Evolutionary conservation across 2,888 invertebrate species (phyloP).

Genomic region (Lymantria dispar): DNA sequence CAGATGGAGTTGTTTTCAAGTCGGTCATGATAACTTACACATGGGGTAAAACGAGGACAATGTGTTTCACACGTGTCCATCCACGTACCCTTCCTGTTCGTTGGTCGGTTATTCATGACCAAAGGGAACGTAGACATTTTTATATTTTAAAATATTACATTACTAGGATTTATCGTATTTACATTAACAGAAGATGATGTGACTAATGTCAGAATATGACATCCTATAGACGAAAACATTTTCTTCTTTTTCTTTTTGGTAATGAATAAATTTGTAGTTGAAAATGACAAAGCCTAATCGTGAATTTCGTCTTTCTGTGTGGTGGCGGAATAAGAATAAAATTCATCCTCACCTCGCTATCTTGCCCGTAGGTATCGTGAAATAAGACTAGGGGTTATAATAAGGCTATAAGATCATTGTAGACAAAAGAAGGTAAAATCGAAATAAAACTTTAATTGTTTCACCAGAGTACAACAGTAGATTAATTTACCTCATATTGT

Average conservation of each 20-base stretch:
- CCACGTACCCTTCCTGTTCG: conserved; percentile 33
- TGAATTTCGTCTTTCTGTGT: too few relatives aligned
- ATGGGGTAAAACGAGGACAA: conserved; percentile 42
- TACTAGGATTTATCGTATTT: conserved; percentile 30
- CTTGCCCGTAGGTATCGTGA: too few relatives aligned
- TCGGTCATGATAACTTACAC: conserved; percentile 69
- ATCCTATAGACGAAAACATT: conserved; percentile 14
- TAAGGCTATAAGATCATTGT: too few relatives aligned
- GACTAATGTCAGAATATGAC: conserved; percentile 29
- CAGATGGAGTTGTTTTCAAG: conserved; percentile 66
- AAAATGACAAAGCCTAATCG: too few relatives aligned
- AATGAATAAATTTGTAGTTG: neutral
- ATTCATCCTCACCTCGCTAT: too few relatives aligned
- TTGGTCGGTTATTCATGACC: conserved; percentile 40
- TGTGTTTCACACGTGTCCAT: conserved; percentile 31
- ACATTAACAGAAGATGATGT: conserved; percentile 35
- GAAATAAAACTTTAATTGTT: too few relatives aligned
- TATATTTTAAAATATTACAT: conserved; percentile 33
- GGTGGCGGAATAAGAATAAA: too few relatives aligned
- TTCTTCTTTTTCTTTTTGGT: conserved; percentile 14
- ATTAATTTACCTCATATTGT: too few relatives aligned
- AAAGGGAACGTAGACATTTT: conserved; percentile 58
- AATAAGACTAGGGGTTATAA: too few relatives aligned
- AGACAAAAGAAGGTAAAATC: too few relatives aligned
- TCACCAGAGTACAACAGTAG: too few relatives aligned